A percentile compares a stretch with the other conserved stretches of the same genome.
These are phyloP conservation scores for Plestiodon gilberti DNA, from an alignment of 2,113 vertebrate species.

Conservation along the genomic window DNA sequence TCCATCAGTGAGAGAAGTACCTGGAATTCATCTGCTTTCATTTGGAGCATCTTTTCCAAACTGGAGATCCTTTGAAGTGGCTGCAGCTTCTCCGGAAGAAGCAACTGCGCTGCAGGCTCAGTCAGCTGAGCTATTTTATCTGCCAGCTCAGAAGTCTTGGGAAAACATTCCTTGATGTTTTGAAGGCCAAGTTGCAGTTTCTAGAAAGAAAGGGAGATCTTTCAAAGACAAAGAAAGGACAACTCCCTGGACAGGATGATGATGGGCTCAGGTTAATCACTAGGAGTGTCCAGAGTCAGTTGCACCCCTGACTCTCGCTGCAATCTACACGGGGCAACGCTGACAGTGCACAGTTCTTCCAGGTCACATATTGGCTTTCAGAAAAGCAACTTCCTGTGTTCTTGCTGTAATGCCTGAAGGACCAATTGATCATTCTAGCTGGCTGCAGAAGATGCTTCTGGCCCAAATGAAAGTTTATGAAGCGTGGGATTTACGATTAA, in stretches of 20 bases:
- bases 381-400: no score
- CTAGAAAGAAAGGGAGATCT: conserved; percentile 66
- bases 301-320: not conserved
- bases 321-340: not conserved
- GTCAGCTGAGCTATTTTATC: conserved; percentile 70
- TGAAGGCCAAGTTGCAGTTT: conserved; percentile 71
- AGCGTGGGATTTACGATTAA: no score
- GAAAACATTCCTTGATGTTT: conserved; percentile 67
- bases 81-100: conserved; percentile 76
- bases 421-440: no score
- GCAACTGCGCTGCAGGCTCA: conserved; percentile 58
- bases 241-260: not conserved
- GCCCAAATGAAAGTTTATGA: no score
- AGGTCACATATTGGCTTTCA: not conserved
- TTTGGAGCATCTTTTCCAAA: conserved; percentile 74
- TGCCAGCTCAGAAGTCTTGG: conserved; percentile 73
- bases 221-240: not conserved
- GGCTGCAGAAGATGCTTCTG: no score
- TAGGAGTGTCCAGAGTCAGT: not conserved
- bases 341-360: not conserved
- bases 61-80: conserved; percentile 76
- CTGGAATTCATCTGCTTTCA: conserved; percentile 79
- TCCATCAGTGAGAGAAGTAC: conserved; percentile 63
- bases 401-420: no score
- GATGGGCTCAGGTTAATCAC: not conserved